A percentile compares a stretch with the other conserved stretches of the same genome.
Evolutionary conservation across 2,113 vertebrate species (phyloP).

Genomic region (Podiceps cristatus): DNA sequence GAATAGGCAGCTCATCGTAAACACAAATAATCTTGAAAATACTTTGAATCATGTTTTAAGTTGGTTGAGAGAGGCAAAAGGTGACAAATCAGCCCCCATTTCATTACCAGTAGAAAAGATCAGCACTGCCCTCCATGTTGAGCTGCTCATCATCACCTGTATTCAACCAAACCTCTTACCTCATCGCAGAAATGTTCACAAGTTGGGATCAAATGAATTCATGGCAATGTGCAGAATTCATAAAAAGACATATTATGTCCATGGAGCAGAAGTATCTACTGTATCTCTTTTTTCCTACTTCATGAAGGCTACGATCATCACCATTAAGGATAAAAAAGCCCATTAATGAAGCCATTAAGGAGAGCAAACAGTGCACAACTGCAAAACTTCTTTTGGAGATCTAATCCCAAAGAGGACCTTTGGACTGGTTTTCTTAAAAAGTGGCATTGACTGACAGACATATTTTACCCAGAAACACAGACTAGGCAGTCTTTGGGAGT

Average conservation of each 20-base stretch:
- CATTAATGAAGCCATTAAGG: background rate
- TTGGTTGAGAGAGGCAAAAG: background rate
- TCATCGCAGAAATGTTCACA: background rate
- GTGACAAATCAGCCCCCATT: background rate
- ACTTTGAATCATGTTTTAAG: background rate
- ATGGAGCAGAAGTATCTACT: background rate
- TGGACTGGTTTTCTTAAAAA: background rate
- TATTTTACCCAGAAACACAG: background rate
- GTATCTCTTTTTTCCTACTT: background rate
- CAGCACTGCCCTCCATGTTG: rapidly evolving
- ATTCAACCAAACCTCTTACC: background rate
- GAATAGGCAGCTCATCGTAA: background rate
- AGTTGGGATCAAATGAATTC: background rate
- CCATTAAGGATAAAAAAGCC: background rate
- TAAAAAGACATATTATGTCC: background rate
- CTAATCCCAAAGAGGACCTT: background rate
- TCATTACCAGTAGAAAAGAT: background rate
- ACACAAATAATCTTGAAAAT: background rate
- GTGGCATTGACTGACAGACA: background rate
- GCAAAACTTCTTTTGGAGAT: background rate
- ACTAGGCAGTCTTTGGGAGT: background rate
- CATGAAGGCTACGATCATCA: background rate
- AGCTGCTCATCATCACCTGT: background rate
- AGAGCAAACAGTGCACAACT: background rate
- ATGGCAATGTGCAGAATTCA: background rate